Conservation (phyloP, 2,113 vertebrate genomes). For the Damaliscus lunatus region DNA sequence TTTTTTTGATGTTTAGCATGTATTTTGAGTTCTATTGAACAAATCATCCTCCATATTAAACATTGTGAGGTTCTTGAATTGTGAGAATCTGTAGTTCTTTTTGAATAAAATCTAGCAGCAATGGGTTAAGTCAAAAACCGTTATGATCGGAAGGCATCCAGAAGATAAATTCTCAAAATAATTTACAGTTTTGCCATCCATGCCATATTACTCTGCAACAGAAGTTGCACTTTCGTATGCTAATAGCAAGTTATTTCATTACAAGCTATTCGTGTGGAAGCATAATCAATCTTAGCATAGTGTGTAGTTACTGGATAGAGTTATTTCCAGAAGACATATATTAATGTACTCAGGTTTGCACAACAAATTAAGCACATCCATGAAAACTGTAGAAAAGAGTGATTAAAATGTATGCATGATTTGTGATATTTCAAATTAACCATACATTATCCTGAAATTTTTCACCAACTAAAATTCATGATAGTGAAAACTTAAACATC, state of each 20-base stretch:
- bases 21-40: not conserved
- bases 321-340: conserved; percentile 67
- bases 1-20: not conserved
- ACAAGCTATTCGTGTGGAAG: conserved; percentile 55
- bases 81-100: not conserved
- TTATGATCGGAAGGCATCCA: not conserved
- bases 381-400: not conserved
- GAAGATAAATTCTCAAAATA: conserved; percentile 31
- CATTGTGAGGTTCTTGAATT: not conserved
- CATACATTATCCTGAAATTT: conserved; percentile 33
- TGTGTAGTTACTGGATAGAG: conserved; percentile 57
- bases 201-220: conserved; percentile 24
- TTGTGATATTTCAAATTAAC: conserved; percentile 68
- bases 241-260: conserved; percentile 60
- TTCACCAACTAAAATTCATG: conserved; percentile 24
- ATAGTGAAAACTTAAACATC: not conserved
- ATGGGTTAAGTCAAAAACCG: not conserved
- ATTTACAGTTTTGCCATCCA: conserved; percentile 42
- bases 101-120: not conserved
- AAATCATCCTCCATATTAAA: not conserved
- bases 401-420: conserved; percentile 48
- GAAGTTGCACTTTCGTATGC: conserved; percentile 59
- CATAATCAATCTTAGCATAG: conserved; percentile 37
- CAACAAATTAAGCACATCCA: conserved; percentile 56
- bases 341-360: conserved; percentile 62